These are phyloP conservation scores for Saxidomus purpurata DNA, from an alignment of 1,140 invertebrate species.

Conservation along the genomic window DNA sequence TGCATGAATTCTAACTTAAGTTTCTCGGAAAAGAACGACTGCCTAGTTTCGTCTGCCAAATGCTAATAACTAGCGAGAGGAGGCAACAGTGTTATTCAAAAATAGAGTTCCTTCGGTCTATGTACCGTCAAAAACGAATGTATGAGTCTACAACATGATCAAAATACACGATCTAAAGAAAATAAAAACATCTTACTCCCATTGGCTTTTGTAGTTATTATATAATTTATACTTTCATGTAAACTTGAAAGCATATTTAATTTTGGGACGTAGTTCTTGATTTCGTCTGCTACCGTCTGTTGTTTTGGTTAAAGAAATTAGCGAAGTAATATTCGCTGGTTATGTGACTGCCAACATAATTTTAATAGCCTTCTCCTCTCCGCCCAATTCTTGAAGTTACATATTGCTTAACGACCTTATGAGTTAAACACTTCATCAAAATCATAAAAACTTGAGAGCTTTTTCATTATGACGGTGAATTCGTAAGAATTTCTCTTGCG, in stretches of 20 bases:
- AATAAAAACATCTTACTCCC: background rate
- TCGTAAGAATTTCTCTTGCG: constrained; percentile 44
- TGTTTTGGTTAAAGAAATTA: background rate
- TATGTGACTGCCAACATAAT: background rate
- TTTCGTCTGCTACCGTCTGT: background rate
- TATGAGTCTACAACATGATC: too few relatives aligned
- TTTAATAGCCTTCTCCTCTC: background rate
- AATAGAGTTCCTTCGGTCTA: too few relatives aligned
- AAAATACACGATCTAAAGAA: constrained; percentile 18
- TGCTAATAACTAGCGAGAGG: too few relatives aligned
- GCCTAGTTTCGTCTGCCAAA: too few relatives aligned
- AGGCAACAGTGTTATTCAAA: too few relatives aligned
- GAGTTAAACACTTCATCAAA: constrained; percentile 24
- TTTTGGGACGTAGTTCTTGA: background rate
- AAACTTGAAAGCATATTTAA: constrained; percentile 15
- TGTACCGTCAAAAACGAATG: too few relatives aligned
- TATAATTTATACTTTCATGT: constrained; percentile 27
- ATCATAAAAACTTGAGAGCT: constrained; percentile 15
- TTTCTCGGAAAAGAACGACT: too few relatives aligned
- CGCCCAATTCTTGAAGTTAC: constrained; percentile 45
- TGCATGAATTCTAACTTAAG: too few relatives aligned
- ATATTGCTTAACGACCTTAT: constrained; percentile 26
- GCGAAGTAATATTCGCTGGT: background rate
- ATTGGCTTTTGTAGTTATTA: background rate
- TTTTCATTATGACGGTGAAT: constrained; percentile 34